phyloP scores from a whole-genome alignment of 1,140 invertebrate species.

The Drosophila subobscura region DNA sequence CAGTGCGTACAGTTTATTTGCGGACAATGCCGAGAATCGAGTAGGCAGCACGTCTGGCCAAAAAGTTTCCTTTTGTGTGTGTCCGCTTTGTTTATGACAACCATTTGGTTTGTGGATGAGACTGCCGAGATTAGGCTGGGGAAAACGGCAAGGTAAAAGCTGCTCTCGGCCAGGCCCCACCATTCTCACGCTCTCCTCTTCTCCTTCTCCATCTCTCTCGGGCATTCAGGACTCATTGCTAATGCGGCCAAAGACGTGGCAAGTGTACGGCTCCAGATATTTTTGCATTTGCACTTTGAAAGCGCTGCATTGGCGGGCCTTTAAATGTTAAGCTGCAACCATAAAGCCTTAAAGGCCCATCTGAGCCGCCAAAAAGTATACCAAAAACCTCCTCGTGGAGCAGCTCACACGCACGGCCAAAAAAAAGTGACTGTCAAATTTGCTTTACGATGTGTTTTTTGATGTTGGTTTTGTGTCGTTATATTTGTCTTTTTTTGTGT shows the following conservation, averaged over 20 bases:
- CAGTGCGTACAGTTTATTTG: conserved; percentile 38
- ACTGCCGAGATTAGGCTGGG: conserved; percentile 61
- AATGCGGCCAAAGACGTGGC: conserved; percentile 60
- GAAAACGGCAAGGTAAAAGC: conserved; percentile 51
- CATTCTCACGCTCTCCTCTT: neutral
- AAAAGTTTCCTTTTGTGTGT: conserved; percentile 37
- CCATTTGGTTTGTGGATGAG: conserved; percentile 61
- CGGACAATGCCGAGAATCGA: conserved; percentile 28
- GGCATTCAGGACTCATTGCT: conserved; percentile 48
- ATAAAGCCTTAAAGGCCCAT: conserved; percentile 28
- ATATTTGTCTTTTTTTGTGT: too few species aligned
- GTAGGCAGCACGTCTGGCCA: conserved; percentile 54
- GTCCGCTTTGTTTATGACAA: conserved; percentile 65
- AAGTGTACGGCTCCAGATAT: conserved; percentile 25
- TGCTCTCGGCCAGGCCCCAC: conserved; percentile 6
- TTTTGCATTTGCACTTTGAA: conserved; percentile 44
- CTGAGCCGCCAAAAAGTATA: conserved; percentile 54
- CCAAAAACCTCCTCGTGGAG: conserved; percentile 45
- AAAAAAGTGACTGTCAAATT: conserved; percentile 56
- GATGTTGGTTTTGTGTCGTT: conserved; percentile 4
- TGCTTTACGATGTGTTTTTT: conserved; percentile 41
- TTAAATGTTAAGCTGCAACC: conserved; percentile 51
- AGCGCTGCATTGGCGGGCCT: conserved; percentile 9
- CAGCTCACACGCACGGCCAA: conserved; percentile 26
- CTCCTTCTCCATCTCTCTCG: conserved; percentile 18